Base-by-base conservation (phyloP, 2,797 vertebrate species). In the Takifugu ocellatus region DNA sequence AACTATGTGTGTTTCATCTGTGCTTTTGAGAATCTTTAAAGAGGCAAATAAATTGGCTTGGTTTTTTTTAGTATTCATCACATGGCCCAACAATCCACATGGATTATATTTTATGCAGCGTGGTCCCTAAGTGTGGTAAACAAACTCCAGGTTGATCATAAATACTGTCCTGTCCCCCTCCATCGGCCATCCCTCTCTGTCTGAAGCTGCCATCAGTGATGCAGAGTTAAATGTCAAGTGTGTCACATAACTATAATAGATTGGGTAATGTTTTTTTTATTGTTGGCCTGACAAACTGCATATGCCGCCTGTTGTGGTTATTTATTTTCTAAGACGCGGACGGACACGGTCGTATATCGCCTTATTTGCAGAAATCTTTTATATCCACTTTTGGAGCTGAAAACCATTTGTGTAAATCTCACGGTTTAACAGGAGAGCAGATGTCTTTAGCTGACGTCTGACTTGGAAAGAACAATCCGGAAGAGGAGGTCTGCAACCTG, bases 161-260 rank as follows among this genome's bases (percentile, higher is more conserved):
- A 64, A 70, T 45, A 15, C 60, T 46, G 57, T 21, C 52, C 50
- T 45, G 56, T 43, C 57, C 26, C 56, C 52, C 48, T n/a, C 10
- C 36, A 9, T 2, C 1, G 11, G 31, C 42, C 11, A 33, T 15
- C 33, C 51, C 49, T n/a, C 25, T 2, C 6, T 12, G 26, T 29
- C 43, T 46, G 5, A 49, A 49, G 2, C 1, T 51, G 51, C 15
- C 14, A 36, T 54, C 47, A 69, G 57, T 26, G 47, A 61, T 44
- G 44, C 29, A 55, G 46, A 51, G 25, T 17, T 51, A 27, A 27
- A 53, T n/a, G 33, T 52, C 12, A 50, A 42, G n/a, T 0, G 2
- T 51, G 8, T 47, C 50, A 56, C 24, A 60, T 10, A 3, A 29
- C 16, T 17, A 21, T 5, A 36, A 5, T 42, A 24, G 17, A 4